Evolutionary conservation across 2,888 invertebrate species (phyloP), one percentile per base, ranked within the genome.

Genomic region (Choristoneura rosaceana): DNA sequence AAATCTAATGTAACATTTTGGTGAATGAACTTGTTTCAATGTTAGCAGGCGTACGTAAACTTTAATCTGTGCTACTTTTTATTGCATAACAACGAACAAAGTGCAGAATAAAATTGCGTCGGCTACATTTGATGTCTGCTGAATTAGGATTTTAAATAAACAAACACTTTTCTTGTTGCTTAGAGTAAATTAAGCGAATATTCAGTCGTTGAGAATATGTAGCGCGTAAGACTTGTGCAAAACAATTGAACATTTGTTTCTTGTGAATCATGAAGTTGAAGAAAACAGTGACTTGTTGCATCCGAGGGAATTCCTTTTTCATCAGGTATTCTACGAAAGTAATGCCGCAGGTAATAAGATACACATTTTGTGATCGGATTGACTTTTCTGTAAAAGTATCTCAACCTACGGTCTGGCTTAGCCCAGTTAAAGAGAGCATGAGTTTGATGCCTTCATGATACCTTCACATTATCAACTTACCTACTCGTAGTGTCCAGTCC

Each of bases 201-300:
- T 83, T 81, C 82, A 84, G 88, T 88, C 88, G 88, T 85, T 77
- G 45, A 67, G 61, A 78, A 80, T 83, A 84, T 86, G 84, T 79
- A 80, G 82, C 83, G 84, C 80, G 74, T 79, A 79, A 75, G 75
- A 78, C 82, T 82, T 82, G 81, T 80, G 81, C 76, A 74, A 69
- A 75, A 82, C 75, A 76, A 74, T 77, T 71, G 75, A 74, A 79
- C 74, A 10, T 68, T 71, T 74, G 74, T 75, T 77, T 71, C 14
- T 79, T 82, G 81, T 82, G 81, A 83, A 90, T 82, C 76, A 93
- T 93, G 93, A 93, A 92, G 84, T 82, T 93, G 50, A 93, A 92
- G 82, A 92, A 87, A 81, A 90, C 91, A 62, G 90, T 92, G 85
- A 88, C 89, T 76, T 91, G 87, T 78, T 92, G 87, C 78, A 83